These are phyloP conservation scores for Notiomystis cincta DNA, from an alignment of 2,113 vertebrate species.

Conservation along the genomic window DNA sequence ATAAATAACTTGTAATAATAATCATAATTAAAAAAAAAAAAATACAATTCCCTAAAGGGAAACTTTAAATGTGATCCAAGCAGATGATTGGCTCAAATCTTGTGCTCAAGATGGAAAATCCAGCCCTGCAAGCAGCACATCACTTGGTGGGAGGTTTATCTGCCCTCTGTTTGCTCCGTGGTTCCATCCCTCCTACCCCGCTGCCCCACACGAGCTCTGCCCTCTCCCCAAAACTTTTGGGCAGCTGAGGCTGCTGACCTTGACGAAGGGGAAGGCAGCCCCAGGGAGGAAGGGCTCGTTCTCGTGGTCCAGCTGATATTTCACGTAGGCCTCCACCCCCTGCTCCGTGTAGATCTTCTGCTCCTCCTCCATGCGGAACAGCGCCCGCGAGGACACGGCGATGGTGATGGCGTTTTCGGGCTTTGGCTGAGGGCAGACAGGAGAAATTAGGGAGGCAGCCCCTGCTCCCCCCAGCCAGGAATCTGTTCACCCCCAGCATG, in stretches of 20 bases:
- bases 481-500: rapidly evolving
- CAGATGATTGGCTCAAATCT: not conserved
- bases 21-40: not conserved
- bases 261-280: slow-evolving; percentile 92
- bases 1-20: not conserved
- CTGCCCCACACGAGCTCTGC: rapidly evolving
- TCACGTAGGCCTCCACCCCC: slow-evolving; percentile 90
- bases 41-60: not conserved
- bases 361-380: slow-evolving; percentile 95
- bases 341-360: slow-evolving; percentile 84
- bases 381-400: slow-evolving; percentile 86
- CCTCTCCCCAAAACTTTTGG: rapidly evolving
- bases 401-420: slow-evolving; percentile 92
- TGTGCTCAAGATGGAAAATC: not conserved
- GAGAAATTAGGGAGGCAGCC: not conserved
- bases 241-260: slow-evolving; percentile 69
- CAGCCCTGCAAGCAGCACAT: not conserved
- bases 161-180: not conserved
- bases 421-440: slow-evolving; percentile 76
- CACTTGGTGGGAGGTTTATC: not conserved
- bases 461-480: not conserved
- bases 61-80: not conserved
- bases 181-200: not conserved
- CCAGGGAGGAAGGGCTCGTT: slow-evolving; percentile 86
- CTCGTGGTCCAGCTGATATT: slow-evolving; percentile 90